Evolutionary conservation across 2,888 invertebrate species (phyloP).

Genomic region (Dioctria rufipes): DNA sequence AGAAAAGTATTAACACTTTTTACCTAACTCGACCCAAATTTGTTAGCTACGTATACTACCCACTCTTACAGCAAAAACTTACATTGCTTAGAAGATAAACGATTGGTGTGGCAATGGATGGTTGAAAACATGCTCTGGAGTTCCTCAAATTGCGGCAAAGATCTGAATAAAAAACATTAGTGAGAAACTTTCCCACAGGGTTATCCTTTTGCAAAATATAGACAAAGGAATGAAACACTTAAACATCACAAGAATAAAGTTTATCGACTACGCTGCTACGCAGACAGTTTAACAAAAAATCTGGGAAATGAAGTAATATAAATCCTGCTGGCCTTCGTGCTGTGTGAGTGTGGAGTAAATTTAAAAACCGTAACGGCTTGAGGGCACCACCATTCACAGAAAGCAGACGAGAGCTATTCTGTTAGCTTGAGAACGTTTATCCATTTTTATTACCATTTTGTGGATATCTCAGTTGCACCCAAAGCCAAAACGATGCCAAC

Average conservation of each 20-base stretch:
- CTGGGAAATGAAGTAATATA: background rate
- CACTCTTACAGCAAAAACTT: background rate
- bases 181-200: background rate
- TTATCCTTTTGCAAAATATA: slow-evolving; percentile 5
- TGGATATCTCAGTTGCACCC: background rate
- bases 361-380: background rate
- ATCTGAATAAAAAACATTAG: slow-evolving; percentile 7
- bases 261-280: background rate
- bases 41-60: background rate
- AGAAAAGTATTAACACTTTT: background rate
- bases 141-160: background rate
- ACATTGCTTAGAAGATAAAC: background rate
- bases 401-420: background rate
- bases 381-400: background rate
- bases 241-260: slow-evolving; percentile 8
- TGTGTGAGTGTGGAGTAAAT: background rate
- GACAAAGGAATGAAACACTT: background rate
- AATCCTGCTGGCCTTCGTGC: background rate
- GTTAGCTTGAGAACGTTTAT: background rate
- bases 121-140: background rate
- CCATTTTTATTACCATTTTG: slow-evolving; percentile 2
- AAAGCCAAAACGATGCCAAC: background rate
- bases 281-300: background rate
- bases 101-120: background rate
- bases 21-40: background rate